These are phyloP conservation scores for Melinaea marsaeus DNA, from an alignment of 2,888 invertebrate genomes.

Conservation along the genomic window DNA sequence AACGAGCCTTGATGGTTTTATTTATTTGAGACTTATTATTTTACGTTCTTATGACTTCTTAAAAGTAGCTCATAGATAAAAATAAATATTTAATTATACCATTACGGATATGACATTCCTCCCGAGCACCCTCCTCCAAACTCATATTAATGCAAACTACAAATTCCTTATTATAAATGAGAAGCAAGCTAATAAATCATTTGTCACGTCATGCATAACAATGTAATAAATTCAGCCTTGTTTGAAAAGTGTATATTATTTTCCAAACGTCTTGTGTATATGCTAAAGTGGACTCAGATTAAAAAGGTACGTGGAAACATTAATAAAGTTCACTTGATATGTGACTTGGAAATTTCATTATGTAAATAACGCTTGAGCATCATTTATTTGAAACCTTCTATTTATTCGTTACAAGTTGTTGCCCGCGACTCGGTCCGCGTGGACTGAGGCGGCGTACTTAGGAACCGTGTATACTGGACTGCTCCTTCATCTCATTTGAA, in stretches of 20 bases:
- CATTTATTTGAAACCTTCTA: background rate
- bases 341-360: slow-evolving; percentile 8
- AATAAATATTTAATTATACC: too few relatives aligned
- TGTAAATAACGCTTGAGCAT: background rate
- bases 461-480: too few relatives aligned
- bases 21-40: too few relatives aligned
- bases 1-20: too few relatives aligned
- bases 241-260: slow-evolving; percentile 21
- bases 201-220: slow-evolving; percentile 23
- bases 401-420: background rate
- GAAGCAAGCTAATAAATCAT: slow-evolving; percentile 26
- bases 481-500: too few relatives aligned
- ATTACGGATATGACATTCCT: too few relatives aligned
- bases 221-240: slow-evolving; percentile 21
- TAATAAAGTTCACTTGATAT: slow-evolving; percentile 5
- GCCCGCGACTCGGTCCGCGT: background rate
- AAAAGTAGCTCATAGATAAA: too few relatives aligned
- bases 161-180: slow-evolving; percentile 24
- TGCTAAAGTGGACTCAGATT: slow-evolving; percentile 18
- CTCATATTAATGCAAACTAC: slow-evolving; percentile 10
- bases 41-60: too few relatives aligned
- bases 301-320: slow-evolving; percentile 9
- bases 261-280: slow-evolving; percentile 16
- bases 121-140: too few relatives aligned
- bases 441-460: too few relatives aligned